Evolutionary conservation across 2,797 vertebrate species (phyloP), one percentile per base, ranked within the genome.

Genomic region (Poeciliopsis gracilis): DNA sequence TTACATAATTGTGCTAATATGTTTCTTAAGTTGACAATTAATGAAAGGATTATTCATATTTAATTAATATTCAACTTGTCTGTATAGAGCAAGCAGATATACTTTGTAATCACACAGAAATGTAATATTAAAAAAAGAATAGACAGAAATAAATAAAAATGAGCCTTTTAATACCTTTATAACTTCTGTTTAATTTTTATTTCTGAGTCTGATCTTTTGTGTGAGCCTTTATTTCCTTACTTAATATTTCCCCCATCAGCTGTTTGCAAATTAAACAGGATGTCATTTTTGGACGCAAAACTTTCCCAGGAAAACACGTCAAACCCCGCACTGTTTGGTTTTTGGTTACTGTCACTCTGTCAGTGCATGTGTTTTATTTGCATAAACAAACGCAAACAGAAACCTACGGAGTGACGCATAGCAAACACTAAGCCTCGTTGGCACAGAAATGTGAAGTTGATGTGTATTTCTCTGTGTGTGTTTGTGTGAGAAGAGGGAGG

Each of bases 321-420:
- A 57, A 77, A 33, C 47, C 12, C 30, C 12, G 69, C 28, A 41
- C 2, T 75, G 72, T 49, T 75, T 73, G 10, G 1, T 49, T 77
- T 45, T 9, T 28, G 69, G 13, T 13, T 53, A 66, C 25, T 75
- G 7, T 61, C 51, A 53, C 51, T 53, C 25, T 70, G 10, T 47
- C 53, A 55, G 25, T n/a, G 9, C 53, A 55, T 55, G 2, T 46
- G 30, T 82, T 73, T 47, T 76, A 15, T 76, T 76, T 75, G 9
- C 12, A 66, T 59, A 73, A 25, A 46, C 72, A 28, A 11, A 38
- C 46, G 41, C 73, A 78, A 77, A 78, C 72, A 73, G 45, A 85
- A 83, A 79, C 28, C 5, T 18, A 20, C 46, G 3, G 16, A n/a
- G 23, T 20, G 8, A 82, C 28, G 46, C 6, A 75, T 2, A 61